Conservation (phyloP, 2,113 vertebrate species). For the Tichodroma muraria region DNA sequence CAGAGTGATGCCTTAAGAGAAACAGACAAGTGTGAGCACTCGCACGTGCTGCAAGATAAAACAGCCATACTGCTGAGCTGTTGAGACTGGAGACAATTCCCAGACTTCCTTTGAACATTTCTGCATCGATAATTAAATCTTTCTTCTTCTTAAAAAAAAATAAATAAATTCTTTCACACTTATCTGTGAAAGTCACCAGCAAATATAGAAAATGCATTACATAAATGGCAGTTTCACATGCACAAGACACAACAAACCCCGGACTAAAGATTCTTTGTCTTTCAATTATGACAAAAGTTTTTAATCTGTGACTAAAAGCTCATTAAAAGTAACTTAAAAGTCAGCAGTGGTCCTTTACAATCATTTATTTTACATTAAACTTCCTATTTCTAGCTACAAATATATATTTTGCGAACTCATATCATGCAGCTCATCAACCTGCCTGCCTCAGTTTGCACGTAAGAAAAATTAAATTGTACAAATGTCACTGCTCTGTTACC, state of each 20-base stretch:
- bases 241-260: background rate
- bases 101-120: background rate
- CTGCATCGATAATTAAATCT: background rate
- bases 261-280: background rate
- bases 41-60: background rate
- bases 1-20: too few relatives aligned
- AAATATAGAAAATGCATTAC: background rate
- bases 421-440: background rate
- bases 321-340: background rate
- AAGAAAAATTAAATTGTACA: background rate
- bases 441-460: background rate
- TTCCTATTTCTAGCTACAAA: background rate
- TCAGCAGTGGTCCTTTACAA: background rate
- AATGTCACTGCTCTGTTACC: background rate
- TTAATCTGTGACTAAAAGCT: background rate
- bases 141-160: background rate
- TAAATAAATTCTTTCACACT: background rate
- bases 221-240: background rate
- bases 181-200: background rate
- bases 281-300: background rate
- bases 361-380: background rate
- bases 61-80: background rate
- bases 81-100: background rate
- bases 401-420: background rate
- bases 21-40: background rate